These are phyloP conservation scores for Perdita meconis DNA, from an alignment of 2,888 invertebrate genomes.

Conservation along the genomic window DNA sequence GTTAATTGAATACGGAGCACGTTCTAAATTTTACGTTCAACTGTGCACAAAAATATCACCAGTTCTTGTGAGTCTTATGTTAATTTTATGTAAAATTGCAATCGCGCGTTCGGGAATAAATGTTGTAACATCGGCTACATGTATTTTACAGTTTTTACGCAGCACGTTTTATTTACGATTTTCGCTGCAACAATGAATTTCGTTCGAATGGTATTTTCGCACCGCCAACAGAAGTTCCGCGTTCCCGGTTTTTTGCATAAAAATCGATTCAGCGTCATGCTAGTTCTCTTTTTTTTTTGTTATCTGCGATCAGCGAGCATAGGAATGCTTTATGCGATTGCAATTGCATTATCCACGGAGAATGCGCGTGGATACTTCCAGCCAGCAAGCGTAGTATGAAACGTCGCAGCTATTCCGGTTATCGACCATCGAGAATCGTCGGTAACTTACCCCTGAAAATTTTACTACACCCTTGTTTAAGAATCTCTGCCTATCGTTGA, in stretches of 20 bases:
- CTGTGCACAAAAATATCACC: background rate
- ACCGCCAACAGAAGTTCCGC: constrained; percentile 37
- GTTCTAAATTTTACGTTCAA: background rate
- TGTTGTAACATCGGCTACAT: background rate
- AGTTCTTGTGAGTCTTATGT: constrained; percentile 1
- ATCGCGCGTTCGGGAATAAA: constrained; percentile 1
- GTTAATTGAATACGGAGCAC: background rate
- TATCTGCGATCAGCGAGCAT: constrained; percentile 39
- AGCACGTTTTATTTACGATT: constrained; percentile 8
- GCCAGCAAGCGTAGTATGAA: constrained; percentile 35
- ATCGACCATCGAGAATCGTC: constrained; percentile 63
- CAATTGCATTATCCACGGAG: constrained; percentile 58
- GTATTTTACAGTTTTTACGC: background rate
- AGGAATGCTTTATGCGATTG: constrained; percentile 31
- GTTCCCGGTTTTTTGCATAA: constrained; percentile 41
- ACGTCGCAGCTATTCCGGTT: constrained; percentile 47
- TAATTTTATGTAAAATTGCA: background rate
- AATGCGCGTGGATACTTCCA: constrained; percentile 31
- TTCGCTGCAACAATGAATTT: constrained; percentile 1
- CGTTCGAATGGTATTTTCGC: constrained; percentile 40
- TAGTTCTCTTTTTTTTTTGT: too few relatives aligned
- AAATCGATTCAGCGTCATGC: constrained; percentile 58
- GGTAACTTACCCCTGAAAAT: constrained; percentile 64
- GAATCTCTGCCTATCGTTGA: constrained; percentile 25
- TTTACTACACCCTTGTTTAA: constrained; percentile 1